Percentiles rank a stretch among this genome's conserved stretches.
These are phyloP conservation scores for Crocallis elinguaria DNA, from an alignment of 2,888 invertebrate genomes.

Conservation along the genomic window DNA sequence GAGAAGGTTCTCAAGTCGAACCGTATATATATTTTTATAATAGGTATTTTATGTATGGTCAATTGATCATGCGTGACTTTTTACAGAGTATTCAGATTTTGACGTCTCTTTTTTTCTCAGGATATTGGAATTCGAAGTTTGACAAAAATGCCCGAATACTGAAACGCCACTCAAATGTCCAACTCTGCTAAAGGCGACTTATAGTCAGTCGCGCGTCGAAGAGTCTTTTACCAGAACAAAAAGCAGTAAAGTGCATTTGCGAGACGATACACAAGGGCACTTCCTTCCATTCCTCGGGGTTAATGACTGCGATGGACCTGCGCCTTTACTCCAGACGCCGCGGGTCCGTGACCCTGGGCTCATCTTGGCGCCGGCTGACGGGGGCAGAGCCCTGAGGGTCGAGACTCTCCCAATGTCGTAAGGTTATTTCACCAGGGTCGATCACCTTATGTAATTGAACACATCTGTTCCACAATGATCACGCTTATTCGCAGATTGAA, in stretches of 20 bases:
- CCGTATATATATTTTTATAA: no score
- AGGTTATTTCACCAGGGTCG: constrained; percentile 53
- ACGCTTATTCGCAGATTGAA: constrained; percentile 36
- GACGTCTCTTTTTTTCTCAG: no score
- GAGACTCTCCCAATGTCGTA: constrained; percentile 56
- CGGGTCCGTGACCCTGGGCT: constrained; percentile 22
- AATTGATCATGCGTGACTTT: no score
- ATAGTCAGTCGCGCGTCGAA: no score
- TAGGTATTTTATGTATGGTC: no score
- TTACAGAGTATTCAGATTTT: no score
- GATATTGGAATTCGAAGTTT: no score
- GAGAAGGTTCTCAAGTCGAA: no score
- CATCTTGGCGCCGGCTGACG: constrained; percentile 34
- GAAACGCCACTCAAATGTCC: no score
- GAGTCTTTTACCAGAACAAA: constrained; percentile 1
- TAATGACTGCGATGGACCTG: constrained; percentile 21
- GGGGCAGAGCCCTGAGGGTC: constrained; percentile 51
- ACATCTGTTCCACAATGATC: constrained; percentile 40
- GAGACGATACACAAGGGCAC: constrained; percentile 29
- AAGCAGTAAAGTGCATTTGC: neutral
- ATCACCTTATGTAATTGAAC: constrained; percentile 44
- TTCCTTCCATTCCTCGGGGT: constrained; percentile 28
- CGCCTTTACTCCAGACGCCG: constrained; percentile 25
- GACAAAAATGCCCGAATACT: no score
- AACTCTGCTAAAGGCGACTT: no score